Evolutionary conservation across 2,888 invertebrate genomes (phyloP).

Genomic region (Drosophila kambysellisi): DNA sequence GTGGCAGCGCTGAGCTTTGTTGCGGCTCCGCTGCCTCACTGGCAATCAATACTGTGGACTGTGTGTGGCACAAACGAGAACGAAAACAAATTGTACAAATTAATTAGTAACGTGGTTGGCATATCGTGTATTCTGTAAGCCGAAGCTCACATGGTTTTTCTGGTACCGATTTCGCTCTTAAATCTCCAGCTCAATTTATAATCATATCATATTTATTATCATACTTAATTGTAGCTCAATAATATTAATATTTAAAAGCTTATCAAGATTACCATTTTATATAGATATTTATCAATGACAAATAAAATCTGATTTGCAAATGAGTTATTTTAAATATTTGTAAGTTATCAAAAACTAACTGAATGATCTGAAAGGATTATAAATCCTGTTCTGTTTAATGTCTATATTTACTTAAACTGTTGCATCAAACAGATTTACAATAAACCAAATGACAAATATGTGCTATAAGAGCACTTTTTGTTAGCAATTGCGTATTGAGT

Average conservation of each 20-base stretch:
- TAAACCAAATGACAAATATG: background rate
- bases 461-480: conserved; percentile 1
- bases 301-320: background rate
- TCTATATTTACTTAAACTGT: background rate
- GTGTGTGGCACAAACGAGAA: conserved; percentile 37
- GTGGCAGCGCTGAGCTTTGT: conserved; percentile 72
- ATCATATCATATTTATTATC: background rate
- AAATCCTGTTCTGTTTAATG: background rate
- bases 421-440: conserved; percentile 9
- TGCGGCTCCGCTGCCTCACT: conserved; percentile 86
- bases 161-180: conserved; percentile 1
- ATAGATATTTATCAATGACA: background rate
- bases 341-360: background rate
- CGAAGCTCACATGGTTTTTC: conserved; percentile 9
- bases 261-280: background rate
- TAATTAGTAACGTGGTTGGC: conserved; percentile 35
- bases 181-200: background rate
- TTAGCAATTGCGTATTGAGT: conserved; percentile 23
- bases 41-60: conserved; percentile 85
- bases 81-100: conserved; percentile 39
- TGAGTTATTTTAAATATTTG: background rate
- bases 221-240: background rate
- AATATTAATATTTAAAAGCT: background rate
- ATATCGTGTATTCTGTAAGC: conserved; percentile 11
- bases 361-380: background rate